A percentile compares a stretch with the other conserved stretches of the same genome.
phyloP scores from a whole-genome alignment of 2,797 vertebrate genomes.

The Pseudochromis fuscus region DNA sequence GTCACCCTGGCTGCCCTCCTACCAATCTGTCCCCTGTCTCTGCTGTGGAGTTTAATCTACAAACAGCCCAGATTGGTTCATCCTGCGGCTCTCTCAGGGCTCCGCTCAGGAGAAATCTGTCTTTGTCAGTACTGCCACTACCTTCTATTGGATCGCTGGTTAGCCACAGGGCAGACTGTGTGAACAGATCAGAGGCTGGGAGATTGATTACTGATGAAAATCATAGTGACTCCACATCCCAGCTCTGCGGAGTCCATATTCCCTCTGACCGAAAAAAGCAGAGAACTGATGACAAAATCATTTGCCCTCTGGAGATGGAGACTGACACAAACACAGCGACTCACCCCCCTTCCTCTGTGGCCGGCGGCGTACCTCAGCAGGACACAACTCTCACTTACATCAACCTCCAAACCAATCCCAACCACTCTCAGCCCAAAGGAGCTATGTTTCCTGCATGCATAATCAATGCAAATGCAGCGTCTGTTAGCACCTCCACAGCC shows the following conservation, averaged over 20 bases:
- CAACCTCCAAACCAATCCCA: conserved; percentile 57
- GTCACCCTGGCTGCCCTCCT: conserved; percentile 37
- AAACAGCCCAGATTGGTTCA: conserved; percentile 36
- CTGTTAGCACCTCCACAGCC: conserved; percentile 43
- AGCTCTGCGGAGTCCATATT: conserved; percentile 66
- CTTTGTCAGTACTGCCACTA: conserved; percentile 65
- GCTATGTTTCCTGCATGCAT: conserved; percentile 59
- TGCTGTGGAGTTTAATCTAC: conserved; percentile 45
- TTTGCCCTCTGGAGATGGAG: conserved; percentile 48
- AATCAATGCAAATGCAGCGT: conserved; percentile 59
- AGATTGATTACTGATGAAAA: conserved; percentile 34
- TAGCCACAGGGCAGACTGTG: conserved; percentile 31
- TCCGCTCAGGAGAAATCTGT: conserved; percentile 62
- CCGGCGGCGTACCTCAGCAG: conserved; percentile 38
- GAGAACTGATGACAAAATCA: conserved; percentile 82
- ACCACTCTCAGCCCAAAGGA: conserved; percentile 61
- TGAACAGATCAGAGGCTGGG: conserved; percentile 43
- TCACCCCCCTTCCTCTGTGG: conserved; percentile 47
- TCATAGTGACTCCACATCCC: conserved; percentile 32
- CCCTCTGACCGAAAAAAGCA: conserved; percentile 92
- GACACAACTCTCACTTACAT: conserved; percentile 54
- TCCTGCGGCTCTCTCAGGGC: conserved; percentile 53
- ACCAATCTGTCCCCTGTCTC: conserved; percentile 37
- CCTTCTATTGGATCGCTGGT: conserved; percentile 42
- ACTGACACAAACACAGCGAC: conserved; percentile 43